These are phyloP conservation scores for Glyphotaelius pellucidus DNA, from an alignment of 2,888 invertebrate genomes.

Conservation along the genomic window DNA sequence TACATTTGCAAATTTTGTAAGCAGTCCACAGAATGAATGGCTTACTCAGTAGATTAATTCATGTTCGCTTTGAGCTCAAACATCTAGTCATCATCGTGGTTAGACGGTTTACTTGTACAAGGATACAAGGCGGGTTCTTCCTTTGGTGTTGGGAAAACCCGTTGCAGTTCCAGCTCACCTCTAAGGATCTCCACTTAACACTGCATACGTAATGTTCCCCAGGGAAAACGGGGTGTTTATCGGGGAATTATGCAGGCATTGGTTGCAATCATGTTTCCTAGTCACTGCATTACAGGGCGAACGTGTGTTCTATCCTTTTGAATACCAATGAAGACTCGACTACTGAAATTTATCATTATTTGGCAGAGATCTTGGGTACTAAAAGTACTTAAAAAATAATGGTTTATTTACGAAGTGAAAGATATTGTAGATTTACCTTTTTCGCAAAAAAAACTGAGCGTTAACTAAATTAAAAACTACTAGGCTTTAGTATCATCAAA, in stretches of 20 bases:
- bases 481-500: too few relatives aligned
- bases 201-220: background rate
- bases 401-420: background rate
- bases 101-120: background rate
- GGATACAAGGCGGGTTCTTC: background rate
- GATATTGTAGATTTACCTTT: background rate
- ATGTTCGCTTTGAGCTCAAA: background rate
- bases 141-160: too few relatives aligned
- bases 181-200: background rate
- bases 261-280: background rate
- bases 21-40: background rate
- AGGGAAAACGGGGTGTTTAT: background rate
- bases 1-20: background rate
- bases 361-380: background rate
- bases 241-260: background rate
- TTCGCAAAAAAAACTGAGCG: background rate
- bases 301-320: background rate
- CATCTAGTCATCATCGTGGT: background rate
- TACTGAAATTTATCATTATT: background rate
- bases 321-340: background rate
- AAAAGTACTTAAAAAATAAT: too few relatives aligned
- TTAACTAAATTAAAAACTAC: background rate
- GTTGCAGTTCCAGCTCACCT: background rate
- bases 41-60: background rate
- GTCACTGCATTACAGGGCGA: background rate